Evolutionary conservation across 1,140 invertebrate genomes (phyloP), one percentile per base, ranked within the genome.

Genomic region (Drosophila bocki): DNA sequence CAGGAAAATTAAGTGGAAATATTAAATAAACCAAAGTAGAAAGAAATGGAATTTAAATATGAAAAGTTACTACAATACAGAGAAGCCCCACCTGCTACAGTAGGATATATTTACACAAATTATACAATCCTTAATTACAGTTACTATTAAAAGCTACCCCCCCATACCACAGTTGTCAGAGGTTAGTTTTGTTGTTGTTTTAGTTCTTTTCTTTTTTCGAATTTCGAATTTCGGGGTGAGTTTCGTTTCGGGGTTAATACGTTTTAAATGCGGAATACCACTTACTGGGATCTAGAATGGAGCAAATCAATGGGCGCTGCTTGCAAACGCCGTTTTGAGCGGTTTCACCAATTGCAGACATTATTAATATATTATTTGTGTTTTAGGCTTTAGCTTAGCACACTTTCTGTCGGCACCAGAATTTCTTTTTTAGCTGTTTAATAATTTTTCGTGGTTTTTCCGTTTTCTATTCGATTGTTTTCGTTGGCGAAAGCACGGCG

Each of bases 231-330:
- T 41, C 4, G 35, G 71, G 76, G 76, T 78, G 67, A 71, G 75
- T 78, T 78, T 51, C 67, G 19, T 69, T 51, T 54, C 19, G 59
- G 58, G 67, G 56, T 59, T 19, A 69, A 50, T 70, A 74, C 42
- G 5, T 54, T 72, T 47, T 67, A 33, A 39, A 53, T 47, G 61
- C 47, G 58, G 60, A 54, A 50, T 35, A 17, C 33, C 67, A 92
- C 91, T 92, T 93, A 93, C 92, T 91, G 56, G 91, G 92, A 85
- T 93, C 91, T 77, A 93, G 87, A 78, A 93, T 78, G 67, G 91
- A 91, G 68, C 92, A 93, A 81, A 93, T 91, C 41, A 92, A 79
- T 67, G 91, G 91, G 35, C 85, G 91, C 71, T 84, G 81, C 70
- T 92, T 92, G 78, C 78, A 85, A 71, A 91, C 78, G 72, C 91